These are phyloP conservation scores for Hiodon tergisus DNA, from an alignment of 2,113 vertebrate genomes.

Conservation along the genomic window DNA sequence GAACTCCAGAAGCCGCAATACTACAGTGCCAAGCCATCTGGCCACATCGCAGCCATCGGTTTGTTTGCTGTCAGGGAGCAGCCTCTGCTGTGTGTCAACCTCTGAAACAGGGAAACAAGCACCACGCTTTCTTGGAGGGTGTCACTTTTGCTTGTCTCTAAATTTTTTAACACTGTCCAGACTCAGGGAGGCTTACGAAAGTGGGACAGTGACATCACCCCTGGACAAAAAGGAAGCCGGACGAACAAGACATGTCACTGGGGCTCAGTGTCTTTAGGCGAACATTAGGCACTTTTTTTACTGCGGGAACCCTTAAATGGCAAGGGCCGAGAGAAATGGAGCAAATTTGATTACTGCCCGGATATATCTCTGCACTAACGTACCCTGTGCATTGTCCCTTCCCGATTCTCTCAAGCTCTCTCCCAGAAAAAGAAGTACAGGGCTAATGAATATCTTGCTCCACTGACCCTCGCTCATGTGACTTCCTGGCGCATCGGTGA, in stretches of 20 bases:
- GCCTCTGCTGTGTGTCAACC: background rate
- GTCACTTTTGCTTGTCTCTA: background rate
- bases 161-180: background rate
- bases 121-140: background rate
- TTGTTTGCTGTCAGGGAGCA: background rate
- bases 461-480: background rate
- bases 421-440: background rate
- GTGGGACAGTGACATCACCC: slow-evolving; percentile 3
- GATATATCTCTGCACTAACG: background rate
- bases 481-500: slow-evolving; percentile 11
- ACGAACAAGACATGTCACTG: background rate
- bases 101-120: background rate
- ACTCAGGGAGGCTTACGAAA: background rate
- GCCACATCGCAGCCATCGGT: too few species aligned
- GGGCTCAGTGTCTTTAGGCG: slow-evolving; percentile 3
- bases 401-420: background rate
- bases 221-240: background rate
- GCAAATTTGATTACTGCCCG: background rate
- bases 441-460: slow-evolving; percentile 1
- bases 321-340: background rate
- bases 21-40: too few species aligned
- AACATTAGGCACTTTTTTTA: slow-evolving; percentile 5
- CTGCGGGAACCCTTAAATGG: slow-evolving; percentile 17
- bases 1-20: too few species aligned
- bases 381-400: background rate